A percentile compares a stretch with the other conserved stretches of the same genome.
phyloP scores from a whole-genome alignment of 2,113 vertebrate genomes.

The Mastomys natalensis region DNA sequence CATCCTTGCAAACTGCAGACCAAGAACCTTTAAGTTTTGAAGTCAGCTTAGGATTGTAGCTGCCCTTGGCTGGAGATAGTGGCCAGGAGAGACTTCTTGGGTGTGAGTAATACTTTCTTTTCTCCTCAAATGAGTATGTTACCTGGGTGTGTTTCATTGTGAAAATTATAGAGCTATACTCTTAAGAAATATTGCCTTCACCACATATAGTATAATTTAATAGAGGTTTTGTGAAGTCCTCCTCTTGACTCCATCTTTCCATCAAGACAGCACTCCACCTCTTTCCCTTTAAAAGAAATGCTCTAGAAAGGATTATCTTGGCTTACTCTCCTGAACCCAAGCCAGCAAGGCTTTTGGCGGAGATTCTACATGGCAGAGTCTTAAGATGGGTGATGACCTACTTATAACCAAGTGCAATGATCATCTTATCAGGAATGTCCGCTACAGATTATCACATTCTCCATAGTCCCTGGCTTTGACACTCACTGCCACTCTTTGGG shows the following conservation, averaged over 20 bases:
- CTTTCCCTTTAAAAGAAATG: background rate
- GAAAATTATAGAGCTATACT: constrained; percentile 21
- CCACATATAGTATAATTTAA: background rate
- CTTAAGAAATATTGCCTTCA: background rate
- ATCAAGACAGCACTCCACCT: background rate
- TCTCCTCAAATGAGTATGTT: background rate
- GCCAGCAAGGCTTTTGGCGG: background rate
- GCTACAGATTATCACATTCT: background rate
- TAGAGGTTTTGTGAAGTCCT: background rate
- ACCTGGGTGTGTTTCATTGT: background rate
- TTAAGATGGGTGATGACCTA: background rate
- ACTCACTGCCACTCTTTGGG: background rate
- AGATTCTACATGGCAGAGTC: background rate
- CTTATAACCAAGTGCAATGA: background rate
- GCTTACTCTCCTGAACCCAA: background rate
- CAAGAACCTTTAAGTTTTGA: constrained; percentile 11
- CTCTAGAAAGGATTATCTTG: background rate
- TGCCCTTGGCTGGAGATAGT: background rate
- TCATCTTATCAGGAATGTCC: background rate
- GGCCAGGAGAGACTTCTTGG: background rate
- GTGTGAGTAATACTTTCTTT: background rate
- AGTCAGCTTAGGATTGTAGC: background rate
- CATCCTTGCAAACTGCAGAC: background rate
- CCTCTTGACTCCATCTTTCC: background rate
- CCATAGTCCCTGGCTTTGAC: background rate